Evolutionary conservation across 2,797 vertebrate genomes (phyloP), one percentile per base, ranked within the genome.

Genomic region (Sphenopsis melanotis): DNA sequence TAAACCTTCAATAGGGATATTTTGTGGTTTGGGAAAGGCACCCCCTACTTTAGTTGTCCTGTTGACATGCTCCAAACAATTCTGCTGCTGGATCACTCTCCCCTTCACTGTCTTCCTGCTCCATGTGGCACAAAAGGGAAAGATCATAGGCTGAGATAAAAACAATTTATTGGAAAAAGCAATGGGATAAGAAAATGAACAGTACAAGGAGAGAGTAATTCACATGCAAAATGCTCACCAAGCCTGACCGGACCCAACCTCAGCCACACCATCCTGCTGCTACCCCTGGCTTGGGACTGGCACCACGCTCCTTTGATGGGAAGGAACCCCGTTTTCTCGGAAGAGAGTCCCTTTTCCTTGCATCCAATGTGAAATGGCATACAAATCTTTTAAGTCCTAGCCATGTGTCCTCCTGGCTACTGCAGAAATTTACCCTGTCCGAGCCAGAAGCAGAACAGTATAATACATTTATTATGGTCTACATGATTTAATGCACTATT

Each of bases 21-120:
- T 55, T 63, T 36, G 21, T 50, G 16, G 29, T 50, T 63, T 63
- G 50, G 32, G 19, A 69, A 69, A 18, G 4, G 10, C 39, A 37
- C 8, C 2, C 9, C 4, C 11, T 52, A n/a, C 4, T 55, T 55
- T 4, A n/a, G 10, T 32, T 55, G 27, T 61, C 16, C 32, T 10
- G 16, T 4, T 61, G 70, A 61, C 5, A 29, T 1, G 5, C 32
- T 49, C 27, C 20, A 76, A 49, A 49, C 5, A 34, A 18, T 7
- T 12, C 32, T 23, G 19, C 16, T 1, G 1, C 19, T 29, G 0
- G 0, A 2, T 41, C 15, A 12, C 5, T 2, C 5, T 66, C 8
- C 15, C 15, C 3, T 3, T 55, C 10, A 9, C 9, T 19, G 15
- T 29, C n/a, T 37, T 52, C 23, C 19, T 9, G 13, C 10, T 32